A percentile compares a stretch with the other conserved stretches of the same genome.
Conservation (phyloP, 2,797 vertebrate genomes). For the Ctenopoma kingsleyae region DNA sequence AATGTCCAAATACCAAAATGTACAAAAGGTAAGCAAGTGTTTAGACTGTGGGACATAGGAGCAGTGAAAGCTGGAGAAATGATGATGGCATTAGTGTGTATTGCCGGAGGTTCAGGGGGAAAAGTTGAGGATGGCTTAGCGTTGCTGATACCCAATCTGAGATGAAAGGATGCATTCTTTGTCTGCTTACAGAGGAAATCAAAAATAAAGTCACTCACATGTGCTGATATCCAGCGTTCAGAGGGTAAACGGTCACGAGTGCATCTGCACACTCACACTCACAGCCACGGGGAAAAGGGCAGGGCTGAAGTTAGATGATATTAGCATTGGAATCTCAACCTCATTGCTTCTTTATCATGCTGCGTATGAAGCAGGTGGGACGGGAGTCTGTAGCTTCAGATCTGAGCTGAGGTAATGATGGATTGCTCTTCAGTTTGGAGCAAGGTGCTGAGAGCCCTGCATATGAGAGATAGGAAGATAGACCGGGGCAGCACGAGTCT, state of each 20-base stretch:
- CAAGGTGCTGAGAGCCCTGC: neutral
- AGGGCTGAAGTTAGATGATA: constrained; percentile 16
- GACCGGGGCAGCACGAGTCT: neutral
- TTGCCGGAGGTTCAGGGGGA: constrained; percentile 32
- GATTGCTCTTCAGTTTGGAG: neutral
- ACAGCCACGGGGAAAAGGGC: constrained; percentile 30
- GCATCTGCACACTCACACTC: constrained; percentile 22
- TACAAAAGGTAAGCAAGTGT: neutral
- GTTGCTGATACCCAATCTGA: constrained; percentile 49
- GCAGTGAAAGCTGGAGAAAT: neutral
- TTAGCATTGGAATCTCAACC: neutral
- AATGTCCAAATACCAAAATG: neutral
- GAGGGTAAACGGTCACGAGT: constrained; percentile 48
- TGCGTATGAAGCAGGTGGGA: neutral
- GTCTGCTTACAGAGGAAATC: constrained; percentile 70
- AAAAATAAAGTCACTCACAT: constrained; percentile 73
- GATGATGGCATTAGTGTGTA: constrained; percentile 1
- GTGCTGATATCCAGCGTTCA: constrained; percentile 58
- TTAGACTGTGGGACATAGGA: neutral
- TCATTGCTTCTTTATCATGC: neutral
- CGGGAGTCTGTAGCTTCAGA: neutral
- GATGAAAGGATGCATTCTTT: constrained; percentile 58
- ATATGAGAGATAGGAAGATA: no score
- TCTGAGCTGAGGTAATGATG: neutral
- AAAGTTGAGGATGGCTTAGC: constrained; percentile 41